Base-by-base conservation (phyloP, 2,888 invertebrate genomes). In the Agriotes lineatus region DNA sequence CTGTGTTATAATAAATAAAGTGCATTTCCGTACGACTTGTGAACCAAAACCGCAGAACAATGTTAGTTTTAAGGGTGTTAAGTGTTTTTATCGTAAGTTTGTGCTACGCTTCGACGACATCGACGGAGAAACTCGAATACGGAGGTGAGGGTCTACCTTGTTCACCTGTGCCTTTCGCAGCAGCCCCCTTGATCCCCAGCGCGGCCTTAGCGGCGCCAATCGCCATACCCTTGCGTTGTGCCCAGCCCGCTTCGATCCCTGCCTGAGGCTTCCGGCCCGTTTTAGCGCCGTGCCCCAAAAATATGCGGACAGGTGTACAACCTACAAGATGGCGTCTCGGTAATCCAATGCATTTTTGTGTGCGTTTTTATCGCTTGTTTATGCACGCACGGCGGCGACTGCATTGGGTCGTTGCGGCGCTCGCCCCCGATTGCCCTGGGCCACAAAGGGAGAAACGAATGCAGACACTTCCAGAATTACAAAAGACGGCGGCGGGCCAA, bases 21-120 rank as follows among this genome's bases (percentile, higher is more conserved):
- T 69, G 73, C 61, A 67, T 50, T 66, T 62, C 58, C 33, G 35
- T 19, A 52, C 69, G 66, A 63, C 48, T 66, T 45, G 35, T 50
- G 65, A 57, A 61, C 33, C 58, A 48, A 44, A 66, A 61, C 64
- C 37, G 39, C 30, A 39, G 69, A 69, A 73, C 66, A 65, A 76
- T 76, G 76, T 58, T 76, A 75, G 71, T 75, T 68, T 71, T 74
- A 73, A 74, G 71, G 60, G 76, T 76, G 67, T 69, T 76, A 66
- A 72, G 76, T 76, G 76, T 72, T 42, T 72, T 76, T 65, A 57
- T 69, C 50, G 68, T 74, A 37, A 72, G 74, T 67, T 63, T 72
- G 58, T 69, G 67, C 63, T 65, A 48, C 56, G 72, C 69, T 42
- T 33, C 42, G 9, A 54, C 60, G n/a, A 42, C 56, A 20, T 59